phyloP scores from a whole-genome alignment of 2,797 vertebrate species.

The Eospalax fontanierii region DNA sequence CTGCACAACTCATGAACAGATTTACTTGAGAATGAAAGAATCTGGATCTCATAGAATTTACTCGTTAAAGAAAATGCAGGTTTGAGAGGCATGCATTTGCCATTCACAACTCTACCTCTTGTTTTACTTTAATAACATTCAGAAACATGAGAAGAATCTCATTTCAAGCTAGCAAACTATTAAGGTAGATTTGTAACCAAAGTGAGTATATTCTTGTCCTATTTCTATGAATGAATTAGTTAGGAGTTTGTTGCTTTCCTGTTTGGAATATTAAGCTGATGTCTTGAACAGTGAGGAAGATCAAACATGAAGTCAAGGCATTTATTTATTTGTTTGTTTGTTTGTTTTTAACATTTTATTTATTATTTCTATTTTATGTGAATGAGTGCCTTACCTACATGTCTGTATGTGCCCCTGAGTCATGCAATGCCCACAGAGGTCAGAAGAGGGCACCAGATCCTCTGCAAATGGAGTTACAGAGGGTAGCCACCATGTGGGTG shows the following conservation, averaged over 20 bases:
- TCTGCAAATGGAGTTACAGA: too few species aligned
- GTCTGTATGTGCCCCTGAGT: too few species aligned
- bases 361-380: too few species aligned
- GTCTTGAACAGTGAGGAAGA: not conserved
- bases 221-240: not conserved
- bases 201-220: not conserved
- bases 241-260: not conserved
- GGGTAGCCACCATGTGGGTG: too few species aligned
- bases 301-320: not conserved
- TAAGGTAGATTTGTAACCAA: not conserved
- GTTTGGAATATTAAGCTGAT: not conserved
- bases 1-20: not conserved
- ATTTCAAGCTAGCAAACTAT: slow-evolving; percentile 26
- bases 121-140: slow-evolving; percentile 32
- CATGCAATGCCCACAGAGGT: too few species aligned
- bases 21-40: not conserved
- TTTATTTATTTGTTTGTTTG: not conserved
- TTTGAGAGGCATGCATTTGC: not conserved
- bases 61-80: not conserved
- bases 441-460: too few species aligned
- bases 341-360: too few species aligned
- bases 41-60: not conserved
- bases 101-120: not conserved
- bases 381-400: too few species aligned
- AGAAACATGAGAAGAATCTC: slow-evolving; percentile 1